A percentile compares a stretch with the other conserved stretches of the same genome.
phyloP scores from a whole-genome alignment of 2,888 invertebrate genomes.

The Cecidostiba fungosa region DNA sequence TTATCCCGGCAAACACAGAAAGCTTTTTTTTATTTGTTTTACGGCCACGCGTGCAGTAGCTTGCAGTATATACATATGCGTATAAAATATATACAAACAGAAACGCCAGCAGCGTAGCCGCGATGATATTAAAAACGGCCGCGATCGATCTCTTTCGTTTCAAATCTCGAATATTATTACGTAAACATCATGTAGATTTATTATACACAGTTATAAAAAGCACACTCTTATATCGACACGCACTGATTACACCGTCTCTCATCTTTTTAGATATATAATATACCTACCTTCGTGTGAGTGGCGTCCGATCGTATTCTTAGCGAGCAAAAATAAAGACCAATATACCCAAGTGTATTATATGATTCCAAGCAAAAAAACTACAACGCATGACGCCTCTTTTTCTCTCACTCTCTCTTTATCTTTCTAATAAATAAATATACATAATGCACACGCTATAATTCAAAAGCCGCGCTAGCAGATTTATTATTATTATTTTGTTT shows the following conservation, averaged over 20 bases:
- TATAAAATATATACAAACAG: background rate
- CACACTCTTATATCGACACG: background rate
- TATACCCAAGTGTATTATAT: background rate
- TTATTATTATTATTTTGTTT: too few relatives aligned
- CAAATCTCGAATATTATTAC: too few relatives aligned
- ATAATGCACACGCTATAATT: background rate
- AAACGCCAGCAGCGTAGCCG: background rate
- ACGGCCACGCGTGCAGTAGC: too few relatives aligned
- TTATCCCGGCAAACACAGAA: background rate
- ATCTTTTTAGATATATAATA: background rate
- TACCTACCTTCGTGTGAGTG: slow-evolving; percentile 57
- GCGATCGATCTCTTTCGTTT: background rate
- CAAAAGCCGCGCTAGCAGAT: too few relatives aligned
- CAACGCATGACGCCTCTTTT: slow-evolving; percentile 28
- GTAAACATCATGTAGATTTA: too few relatives aligned
- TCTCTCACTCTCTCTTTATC: background rate
- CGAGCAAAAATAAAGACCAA: slow-evolving; percentile 38
- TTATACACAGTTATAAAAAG: background rate
- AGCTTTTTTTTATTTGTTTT: background rate
- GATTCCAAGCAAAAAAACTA: slow-evolving; percentile 23
- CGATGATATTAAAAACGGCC: background rate
- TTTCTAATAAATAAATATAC: slow-evolving; percentile 30
- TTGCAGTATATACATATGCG: too few relatives aligned
- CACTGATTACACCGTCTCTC: background rate
- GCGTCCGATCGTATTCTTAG: slow-evolving; percentile 13